phyloP scores from a whole-genome alignment of 2,113 vertebrate species.

The Apus apus region DNA sequence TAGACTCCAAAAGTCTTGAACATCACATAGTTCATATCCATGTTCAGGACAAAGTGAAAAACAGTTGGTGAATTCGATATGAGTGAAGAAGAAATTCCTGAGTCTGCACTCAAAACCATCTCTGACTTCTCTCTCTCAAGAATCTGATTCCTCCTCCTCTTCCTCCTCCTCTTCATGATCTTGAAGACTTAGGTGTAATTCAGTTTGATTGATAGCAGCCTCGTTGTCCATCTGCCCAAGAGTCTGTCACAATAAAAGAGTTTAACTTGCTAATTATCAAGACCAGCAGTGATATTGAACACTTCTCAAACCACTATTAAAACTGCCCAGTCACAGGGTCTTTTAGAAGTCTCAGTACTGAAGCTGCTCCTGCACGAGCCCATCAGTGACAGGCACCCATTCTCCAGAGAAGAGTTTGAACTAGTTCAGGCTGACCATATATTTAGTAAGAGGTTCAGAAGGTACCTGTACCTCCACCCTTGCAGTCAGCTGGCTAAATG shows the following conservation, averaged over 20 bases:
- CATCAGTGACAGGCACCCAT: background rate
- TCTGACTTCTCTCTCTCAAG: slow-evolving; percentile 43
- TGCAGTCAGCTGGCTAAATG: accelerated
- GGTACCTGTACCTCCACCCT: background rate
- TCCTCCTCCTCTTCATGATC: slow-evolving; percentile 69
- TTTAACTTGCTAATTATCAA: background rate
- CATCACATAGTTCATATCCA: background rate
- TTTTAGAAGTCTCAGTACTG: background rate
- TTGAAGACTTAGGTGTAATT: slow-evolving; percentile 73
- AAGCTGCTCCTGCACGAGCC: background rate
- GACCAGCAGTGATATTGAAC: background rate
- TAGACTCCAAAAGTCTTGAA: background rate
- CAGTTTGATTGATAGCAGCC: slow-evolving; percentile 80
- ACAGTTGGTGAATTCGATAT: background rate
- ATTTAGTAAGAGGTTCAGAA: no score
- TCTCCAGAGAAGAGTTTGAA: background rate
- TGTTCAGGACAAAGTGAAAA: background rate
- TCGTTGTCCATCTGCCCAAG: slow-evolving; percentile 80
- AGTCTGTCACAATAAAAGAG: slow-evolving; percentile 41
- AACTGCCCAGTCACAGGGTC: background rate
- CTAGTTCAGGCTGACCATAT: accelerated
- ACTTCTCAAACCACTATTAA: background rate
- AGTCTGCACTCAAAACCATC: background rate
- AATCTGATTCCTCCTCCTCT: slow-evolving; percentile 78
- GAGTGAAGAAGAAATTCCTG: slow-evolving; percentile 7